These are phyloP conservation scores for Lypha dubia DNA, from an alignment of 2,888 invertebrate species.

Conservation along the genomic window DNA sequence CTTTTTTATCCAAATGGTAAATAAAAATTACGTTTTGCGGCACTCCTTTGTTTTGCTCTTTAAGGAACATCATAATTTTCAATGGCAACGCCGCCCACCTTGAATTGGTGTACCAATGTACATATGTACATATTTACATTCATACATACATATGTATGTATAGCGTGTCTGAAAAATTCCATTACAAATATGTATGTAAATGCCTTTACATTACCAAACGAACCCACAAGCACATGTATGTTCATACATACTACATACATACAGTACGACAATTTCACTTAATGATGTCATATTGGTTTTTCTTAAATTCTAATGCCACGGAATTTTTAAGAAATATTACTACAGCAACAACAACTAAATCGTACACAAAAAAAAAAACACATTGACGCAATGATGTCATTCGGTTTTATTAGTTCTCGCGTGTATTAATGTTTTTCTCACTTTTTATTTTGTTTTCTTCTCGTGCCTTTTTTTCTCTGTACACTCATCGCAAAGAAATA, in stretches of 20 bases:
- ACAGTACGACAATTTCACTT: constrained; percentile 33
- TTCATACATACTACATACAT: too few relatives aligned
- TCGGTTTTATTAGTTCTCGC: constrained; percentile 39
- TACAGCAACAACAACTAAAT: constrained; percentile 10
- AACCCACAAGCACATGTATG: neutral
- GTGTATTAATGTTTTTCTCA: constrained; percentile 3
- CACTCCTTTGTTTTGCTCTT: neutral
- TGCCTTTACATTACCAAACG: neutral
- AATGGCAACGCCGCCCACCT: constrained; percentile 49
- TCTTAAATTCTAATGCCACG: constrained; percentile 46
- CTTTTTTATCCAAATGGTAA: neutral
- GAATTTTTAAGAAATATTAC: constrained; percentile 2
- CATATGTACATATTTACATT: too few relatives aligned
- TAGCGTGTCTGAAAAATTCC: neutral
- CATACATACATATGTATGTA: neutral
- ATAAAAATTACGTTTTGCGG: neutral
- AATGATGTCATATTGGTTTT: constrained; percentile 68
- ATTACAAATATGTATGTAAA: neutral
- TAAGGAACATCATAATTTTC: constrained; percentile 29
- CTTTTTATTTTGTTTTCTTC: constrained; percentile 24
- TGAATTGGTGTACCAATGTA: neutral
- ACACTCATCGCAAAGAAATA: constrained; percentile 41
- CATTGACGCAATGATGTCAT: constrained; percentile 70
- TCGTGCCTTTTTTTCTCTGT: constrained; percentile 22
- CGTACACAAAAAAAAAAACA: constrained; percentile 4